Conservation (phyloP, 2,797 vertebrate genomes). For the Sebastes itinus region DNA sequence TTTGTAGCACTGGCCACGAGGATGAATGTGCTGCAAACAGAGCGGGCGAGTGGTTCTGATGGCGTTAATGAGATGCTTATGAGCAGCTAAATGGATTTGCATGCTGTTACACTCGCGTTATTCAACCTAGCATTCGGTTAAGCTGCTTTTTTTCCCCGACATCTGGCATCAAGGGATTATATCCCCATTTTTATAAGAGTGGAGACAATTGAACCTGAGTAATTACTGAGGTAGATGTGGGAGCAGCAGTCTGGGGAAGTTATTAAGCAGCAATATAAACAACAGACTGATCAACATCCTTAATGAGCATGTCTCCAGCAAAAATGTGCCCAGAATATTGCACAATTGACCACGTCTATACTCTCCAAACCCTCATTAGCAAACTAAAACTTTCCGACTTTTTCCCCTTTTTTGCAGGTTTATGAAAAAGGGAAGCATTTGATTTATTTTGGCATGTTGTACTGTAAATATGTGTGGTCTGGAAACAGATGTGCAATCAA, state of each 20-base stretch:
- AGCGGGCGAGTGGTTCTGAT: not conserved
- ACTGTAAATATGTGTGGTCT: constrained; percentile 9
- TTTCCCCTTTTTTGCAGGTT: not conserved
- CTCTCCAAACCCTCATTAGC: not conserved
- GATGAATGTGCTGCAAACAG: constrained; percentile 1
- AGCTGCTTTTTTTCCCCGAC: not conserved
- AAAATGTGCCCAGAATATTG: constrained; percentile 17
- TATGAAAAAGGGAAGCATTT: not conserved
- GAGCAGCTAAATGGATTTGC: constrained; percentile 39
- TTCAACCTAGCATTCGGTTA: constrained; percentile 1
- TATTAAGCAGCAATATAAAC: constrained; percentile 49
- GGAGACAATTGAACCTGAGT: constrained; percentile 55
- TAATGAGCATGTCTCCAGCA: constrained; percentile 36
- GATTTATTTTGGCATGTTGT: not conserved
- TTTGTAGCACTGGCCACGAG: not conserved
- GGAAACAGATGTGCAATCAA: constrained; percentile 18
- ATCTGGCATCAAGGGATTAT: constrained; percentile 47
- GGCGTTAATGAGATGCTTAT: constrained; percentile 37
- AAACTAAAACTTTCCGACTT: not conserved
- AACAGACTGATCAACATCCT: constrained; percentile 50
- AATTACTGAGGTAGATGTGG: constrained; percentile 50
- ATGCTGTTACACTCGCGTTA: constrained; percentile 19
- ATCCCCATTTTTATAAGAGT: constrained; percentile 31
- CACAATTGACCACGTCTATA: constrained; percentile 1
- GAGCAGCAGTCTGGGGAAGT: constrained; percentile 40